Percentiles rank a stretch among this genome's conserved stretches.
Conservation (phyloP, 1,140 invertebrate genomes). For the Trissolcus basalis region DNA sequence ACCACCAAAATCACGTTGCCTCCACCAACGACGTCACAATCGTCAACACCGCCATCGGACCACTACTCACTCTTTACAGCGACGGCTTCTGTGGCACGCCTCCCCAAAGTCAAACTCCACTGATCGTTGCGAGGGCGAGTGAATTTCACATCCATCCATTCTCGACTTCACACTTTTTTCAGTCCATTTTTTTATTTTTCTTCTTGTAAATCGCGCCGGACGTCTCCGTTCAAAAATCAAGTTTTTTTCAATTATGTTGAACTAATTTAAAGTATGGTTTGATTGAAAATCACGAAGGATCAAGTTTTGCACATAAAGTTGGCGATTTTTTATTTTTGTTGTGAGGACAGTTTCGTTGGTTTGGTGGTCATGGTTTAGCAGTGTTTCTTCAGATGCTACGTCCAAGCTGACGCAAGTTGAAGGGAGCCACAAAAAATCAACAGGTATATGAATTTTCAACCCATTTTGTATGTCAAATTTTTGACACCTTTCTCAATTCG, state of each 20-base stretch:
- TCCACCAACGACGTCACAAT: constrained; percentile 56
- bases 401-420: constrained; percentile 46
- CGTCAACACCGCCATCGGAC: constrained; percentile 54
- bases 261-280: no score
- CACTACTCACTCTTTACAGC: constrained; percentile 54
- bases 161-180: no score
- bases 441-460: constrained; percentile 32
- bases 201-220: no score
- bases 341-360: constrained; percentile 10
- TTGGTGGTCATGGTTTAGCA: constrained; percentile 24
- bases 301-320: no score
- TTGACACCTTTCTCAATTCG: no score
- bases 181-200: no score
- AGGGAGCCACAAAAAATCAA: constrained; percentile 53
- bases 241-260: no score
- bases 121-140: constrained; percentile 22
- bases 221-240: no score
- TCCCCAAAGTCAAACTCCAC: constrained; percentile 46
- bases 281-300: no score
- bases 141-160: constrained; percentile 18
- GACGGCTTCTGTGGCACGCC: constrained; percentile 49
- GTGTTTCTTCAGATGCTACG: constrained; percentile 34
- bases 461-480: no score
- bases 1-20: constrained; percentile 55
- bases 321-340: neutral